Percentiles rank a stretch among this genome's conserved stretches.
These are phyloP conservation scores for Okapia johnstoni DNA, from an alignment of 2,113 vertebrate species.

Conservation along the genomic window DNA sequence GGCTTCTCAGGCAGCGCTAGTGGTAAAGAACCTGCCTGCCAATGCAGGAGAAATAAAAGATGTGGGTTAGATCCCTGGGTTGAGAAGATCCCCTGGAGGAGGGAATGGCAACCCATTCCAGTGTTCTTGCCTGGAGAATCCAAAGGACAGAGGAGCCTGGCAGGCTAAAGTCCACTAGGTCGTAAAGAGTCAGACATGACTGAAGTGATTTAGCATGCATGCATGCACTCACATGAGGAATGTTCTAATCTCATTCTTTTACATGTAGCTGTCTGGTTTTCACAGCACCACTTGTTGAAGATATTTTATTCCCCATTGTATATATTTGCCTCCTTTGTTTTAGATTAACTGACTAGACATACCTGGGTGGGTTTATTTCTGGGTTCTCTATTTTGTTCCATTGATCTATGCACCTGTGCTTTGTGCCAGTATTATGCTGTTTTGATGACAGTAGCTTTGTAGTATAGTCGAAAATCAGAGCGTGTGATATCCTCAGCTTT, in stretches of 20 bases:
- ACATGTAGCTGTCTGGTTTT: neutral
- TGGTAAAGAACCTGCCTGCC: neutral
- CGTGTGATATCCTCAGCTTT: neutral
- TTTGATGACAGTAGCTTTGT: neutral
- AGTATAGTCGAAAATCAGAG: neutral
- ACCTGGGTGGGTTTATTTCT: neutral
- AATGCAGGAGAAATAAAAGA: neutral
- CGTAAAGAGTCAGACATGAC: neutral
- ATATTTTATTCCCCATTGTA: neutral
- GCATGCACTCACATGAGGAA: neutral
- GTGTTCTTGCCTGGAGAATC: neutral
- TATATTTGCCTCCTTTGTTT: neutral
- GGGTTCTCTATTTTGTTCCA: neutral
- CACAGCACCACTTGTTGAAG: neutral
- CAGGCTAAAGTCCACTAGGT: neutral
- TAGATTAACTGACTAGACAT: neutral
- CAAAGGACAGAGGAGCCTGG: neutral
- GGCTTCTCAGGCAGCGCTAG: neutral
- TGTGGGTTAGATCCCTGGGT: neutral
- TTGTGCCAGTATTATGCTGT: neutral
- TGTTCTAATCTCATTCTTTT: neutral
- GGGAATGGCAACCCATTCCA: neutral
- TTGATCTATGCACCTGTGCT: neutral
- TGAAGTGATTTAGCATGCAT: neutral
- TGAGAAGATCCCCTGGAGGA: neutral